Base-by-base conservation (phyloP, 1,140 invertebrate genomes). In the Drosophila persimilis region DNA sequence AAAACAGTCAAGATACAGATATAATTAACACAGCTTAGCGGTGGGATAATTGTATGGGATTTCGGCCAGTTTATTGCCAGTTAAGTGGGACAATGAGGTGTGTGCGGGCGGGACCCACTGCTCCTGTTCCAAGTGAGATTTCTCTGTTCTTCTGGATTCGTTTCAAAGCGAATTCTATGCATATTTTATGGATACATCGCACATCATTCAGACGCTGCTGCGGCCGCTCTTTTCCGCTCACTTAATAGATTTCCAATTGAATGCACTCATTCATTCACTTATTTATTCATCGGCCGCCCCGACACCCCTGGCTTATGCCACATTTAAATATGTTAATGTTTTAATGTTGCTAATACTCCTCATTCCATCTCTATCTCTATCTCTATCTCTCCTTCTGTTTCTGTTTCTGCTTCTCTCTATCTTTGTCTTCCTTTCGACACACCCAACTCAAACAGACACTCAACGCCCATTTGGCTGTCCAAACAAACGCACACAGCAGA, bases 261-360 rank as follows among this genome's bases (percentile, higher is more conserved):
- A 46, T 62, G 7, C 24, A 11, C 2, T 8, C 43, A 57, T 45
- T 74, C 58, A 70, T 55, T 69, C 46, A 74, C 45, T 65, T 43
- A 59, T 47, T 58, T 51, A 65, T 71, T 78, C 58, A 61, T 65
- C 54, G 53, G 41, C 41, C 15, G 29, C 44, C 22, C 41, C 13
- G 50, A 29, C 47, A 35, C 75, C 53, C 51, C 45, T 20, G 46
- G 69, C 67, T 67, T 52, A 66, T 72, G 44, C 54, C 59, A 50
- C 65, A 74, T 81, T 81, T 67, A 83, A 86, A 88, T 86, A 88
- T 88, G 81, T 86, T 88, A 86, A 86, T 81, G 83, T 81, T 78
- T 52, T 62, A 59, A 77, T 76, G 58, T 53, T 54, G 73, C 73
- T 63, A 63, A 65, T 71, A 58, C 51, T 65, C 44, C 70, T 64